Evolutionary conservation across 2,113 vertebrate species (phyloP), one percentile per base, ranked within the genome.

Genomic region (Megaceryle maxima): DNA sequence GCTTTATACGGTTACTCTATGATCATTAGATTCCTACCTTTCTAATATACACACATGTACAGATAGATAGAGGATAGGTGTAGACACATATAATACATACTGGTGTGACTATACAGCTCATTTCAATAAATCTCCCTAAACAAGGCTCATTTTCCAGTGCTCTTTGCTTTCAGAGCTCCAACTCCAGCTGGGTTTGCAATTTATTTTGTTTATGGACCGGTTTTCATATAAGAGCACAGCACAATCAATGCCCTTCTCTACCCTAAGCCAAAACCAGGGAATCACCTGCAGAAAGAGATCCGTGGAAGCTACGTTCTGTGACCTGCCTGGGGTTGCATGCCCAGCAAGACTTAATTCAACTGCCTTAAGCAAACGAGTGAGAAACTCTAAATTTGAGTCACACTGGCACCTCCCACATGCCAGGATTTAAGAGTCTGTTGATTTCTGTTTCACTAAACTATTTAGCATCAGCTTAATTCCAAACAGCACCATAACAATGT

Each of bases 121-220:
- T 94, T 89, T 89, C 74, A 72, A 68, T 85, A 78, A 50, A 85
- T 94, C 87, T 60, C 92, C 92, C 80, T 62, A 75, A 62, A 37
- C 51, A 63, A 73, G 68, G 87, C 68, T 92, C 77, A 19, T 92
- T 87, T 82, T 41, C 89, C 69, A 89, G 64, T 11, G 64, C 87
- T 60, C 63, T 50, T 81, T 80, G 33, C 51, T 76, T 50, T 72
- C 89, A 39, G 73, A 70, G 80, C 64, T 77, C 84, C 77, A 69
- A 19, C 84, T 66, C 93, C 95, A 92, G 41, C 73, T 67, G 81
- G 62, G 74, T 50, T 70, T 79, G 44, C 1, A 3, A 90, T 88
- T 94, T 91, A 64, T 93, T 87, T 60, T 39, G 43, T 62, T 91
- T 43, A 79, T 64, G 85, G 78, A 28, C 53, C 15, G 1, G 55